Evolutionary conservation across 2,797 vertebrate genomes (phyloP).

Genomic region (Semotilus atromaculatus): DNA sequence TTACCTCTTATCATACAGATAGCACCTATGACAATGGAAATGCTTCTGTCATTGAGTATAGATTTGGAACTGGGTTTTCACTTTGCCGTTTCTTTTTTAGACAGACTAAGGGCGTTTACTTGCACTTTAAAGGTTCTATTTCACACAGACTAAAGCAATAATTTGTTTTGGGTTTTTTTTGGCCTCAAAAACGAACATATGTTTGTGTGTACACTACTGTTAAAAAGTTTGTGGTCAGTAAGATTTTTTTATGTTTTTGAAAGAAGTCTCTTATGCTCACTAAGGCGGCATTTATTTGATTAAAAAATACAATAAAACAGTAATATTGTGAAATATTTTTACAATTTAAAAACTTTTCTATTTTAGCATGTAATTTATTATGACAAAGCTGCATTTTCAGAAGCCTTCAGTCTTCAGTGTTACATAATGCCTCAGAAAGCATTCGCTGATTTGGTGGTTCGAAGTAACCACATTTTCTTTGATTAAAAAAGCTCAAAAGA

Average conservation of each 20-base stretch:
- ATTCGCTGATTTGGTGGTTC: background rate
- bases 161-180: background rate
- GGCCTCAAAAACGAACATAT: background rate
- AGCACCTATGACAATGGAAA: conserved; percentile 38
- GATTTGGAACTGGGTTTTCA: background rate
- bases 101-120: background rate
- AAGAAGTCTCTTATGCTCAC: background rate
- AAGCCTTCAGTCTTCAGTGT: background rate
- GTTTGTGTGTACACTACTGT: background rate
- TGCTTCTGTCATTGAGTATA: conserved; percentile 2
- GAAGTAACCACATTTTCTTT: background rate
- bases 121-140: background rate
- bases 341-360: background rate
- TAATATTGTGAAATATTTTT: background rate
- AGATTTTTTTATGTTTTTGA: background rate
- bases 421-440: background rate
- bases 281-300: background rate
- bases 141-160: background rate
- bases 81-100: background rate
- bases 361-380: background rate
- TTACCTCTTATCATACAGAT: conserved; percentile 49
- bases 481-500: background rate
- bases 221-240: background rate
- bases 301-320: background rate
- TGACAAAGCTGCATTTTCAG: background rate